phyloP scores from a whole-genome alignment of 2,888 invertebrate species.

The Dendrolimus pini region DNA sequence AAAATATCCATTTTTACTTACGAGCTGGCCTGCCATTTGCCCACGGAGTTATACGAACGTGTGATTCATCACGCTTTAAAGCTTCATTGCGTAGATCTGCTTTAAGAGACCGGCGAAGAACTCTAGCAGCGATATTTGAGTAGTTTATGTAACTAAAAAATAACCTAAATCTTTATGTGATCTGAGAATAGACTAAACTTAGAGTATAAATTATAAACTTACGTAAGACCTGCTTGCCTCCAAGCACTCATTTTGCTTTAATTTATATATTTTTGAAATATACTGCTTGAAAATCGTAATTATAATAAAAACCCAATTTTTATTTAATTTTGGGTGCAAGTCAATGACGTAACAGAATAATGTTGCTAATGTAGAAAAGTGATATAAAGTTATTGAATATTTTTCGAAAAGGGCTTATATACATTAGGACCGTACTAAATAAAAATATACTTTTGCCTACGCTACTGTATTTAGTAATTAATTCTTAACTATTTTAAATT shows the following conservation, averaged over 20 bases:
- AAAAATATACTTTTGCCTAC: too few relatives aligned
- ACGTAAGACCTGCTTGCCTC: conserved; percentile 91
- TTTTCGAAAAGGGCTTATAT: too few relatives aligned
- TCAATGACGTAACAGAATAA: too few relatives aligned
- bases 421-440: too few relatives aligned
- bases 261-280: neutral
- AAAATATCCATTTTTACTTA: conserved; percentile 64
- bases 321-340: too few relatives aligned
- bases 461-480: too few relatives aligned
- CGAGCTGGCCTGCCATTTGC: conserved; percentile 90
- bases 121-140: conserved; percentile 93
- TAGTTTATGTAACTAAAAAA: conserved; percentile 93
- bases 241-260: conserved; percentile 82
- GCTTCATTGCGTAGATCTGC: conserved; percentile 84
- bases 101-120: conserved; percentile 88
- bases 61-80: conserved; percentile 82
- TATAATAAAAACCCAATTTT: too few relatives aligned
- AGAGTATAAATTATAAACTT: conserved; percentile 41
- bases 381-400: too few relatives aligned
- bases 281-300: too few relatives aligned
- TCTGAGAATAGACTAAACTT: conserved; percentile 13
- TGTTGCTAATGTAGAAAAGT: too few relatives aligned
- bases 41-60: conserved; percentile 92
- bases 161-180: neutral
- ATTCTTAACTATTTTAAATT: too few relatives aligned